A percentile compares a stretch with the other conserved stretches of the same genome.
Evolutionary conservation across 2,888 invertebrate genomes (phyloP).

Genomic region (Octodonta nipae): DNA sequence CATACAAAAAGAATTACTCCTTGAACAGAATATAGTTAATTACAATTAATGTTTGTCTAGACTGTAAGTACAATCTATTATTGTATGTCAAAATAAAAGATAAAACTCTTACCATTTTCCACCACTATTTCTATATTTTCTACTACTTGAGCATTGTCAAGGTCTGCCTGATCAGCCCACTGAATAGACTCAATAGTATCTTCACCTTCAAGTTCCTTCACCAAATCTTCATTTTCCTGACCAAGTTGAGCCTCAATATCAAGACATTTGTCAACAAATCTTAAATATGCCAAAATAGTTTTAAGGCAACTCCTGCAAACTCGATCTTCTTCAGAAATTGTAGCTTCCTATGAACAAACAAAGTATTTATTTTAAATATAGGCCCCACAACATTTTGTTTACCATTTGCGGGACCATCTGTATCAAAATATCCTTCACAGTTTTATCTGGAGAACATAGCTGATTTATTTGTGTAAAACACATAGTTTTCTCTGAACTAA

Average conservation of each 20-base stretch:
- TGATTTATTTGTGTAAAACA: constrained; percentile 4
- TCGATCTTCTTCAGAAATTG: constrained; percentile 8
- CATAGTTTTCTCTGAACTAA: background rate
- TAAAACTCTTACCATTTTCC: constrained; percentile 8
- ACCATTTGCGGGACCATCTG: constrained; percentile 12
- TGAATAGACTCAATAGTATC: constrained; percentile 3
- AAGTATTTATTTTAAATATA: background rate
- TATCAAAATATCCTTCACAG: constrained; percentile 9
- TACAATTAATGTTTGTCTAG: too few relatives aligned
- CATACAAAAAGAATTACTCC: too few relatives aligned
- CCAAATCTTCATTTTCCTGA: constrained; percentile 7
- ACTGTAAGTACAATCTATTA: too few relatives aligned
- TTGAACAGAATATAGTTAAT: too few relatives aligned
- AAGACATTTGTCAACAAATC: constrained; percentile 11
- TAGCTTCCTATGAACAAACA: constrained; percentile 8
- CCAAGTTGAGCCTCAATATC: constrained; percentile 8
- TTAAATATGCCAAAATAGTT: constrained; percentile 8
- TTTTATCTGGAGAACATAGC: constrained; percentile 7
- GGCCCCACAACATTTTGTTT: constrained; percentile 1
- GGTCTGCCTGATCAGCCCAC: background rate
- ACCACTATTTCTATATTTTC: constrained; percentile 9
- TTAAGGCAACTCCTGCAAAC: constrained; percentile 11
- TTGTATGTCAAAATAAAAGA: too few relatives aligned
- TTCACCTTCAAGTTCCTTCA: constrained; percentile 2
- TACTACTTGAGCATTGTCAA: constrained; percentile 7